These are phyloP conservation scores for Mallotus villosus DNA, from an alignment of 2,797 vertebrate genomes.

Conservation along the genomic window DNA sequence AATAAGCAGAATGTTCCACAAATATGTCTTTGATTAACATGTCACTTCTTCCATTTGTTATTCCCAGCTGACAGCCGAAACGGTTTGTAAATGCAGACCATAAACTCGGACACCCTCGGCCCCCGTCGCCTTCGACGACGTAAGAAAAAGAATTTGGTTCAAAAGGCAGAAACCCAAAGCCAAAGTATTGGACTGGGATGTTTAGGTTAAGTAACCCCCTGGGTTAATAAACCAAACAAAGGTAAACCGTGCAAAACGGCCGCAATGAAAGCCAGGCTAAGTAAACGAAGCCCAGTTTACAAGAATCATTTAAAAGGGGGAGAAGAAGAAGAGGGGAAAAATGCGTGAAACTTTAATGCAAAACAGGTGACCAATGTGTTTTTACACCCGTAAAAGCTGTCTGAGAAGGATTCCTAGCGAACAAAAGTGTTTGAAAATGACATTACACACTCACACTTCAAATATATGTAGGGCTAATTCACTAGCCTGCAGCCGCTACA, in stretches of 20 bases:
- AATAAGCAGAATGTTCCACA: constrained; percentile 15
- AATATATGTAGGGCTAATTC: constrained; percentile 19
- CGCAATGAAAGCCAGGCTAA: constrained; percentile 98
- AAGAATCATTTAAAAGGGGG: constrained; percentile 81
- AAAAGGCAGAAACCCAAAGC: constrained; percentile 87
- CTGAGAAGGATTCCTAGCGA: constrained; percentile 42
- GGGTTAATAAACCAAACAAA: constrained; percentile 99
- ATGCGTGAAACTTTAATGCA: constrained; percentile 85
- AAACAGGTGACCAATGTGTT: constrained; percentile 85
- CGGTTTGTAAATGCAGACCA: constrained; percentile 77
- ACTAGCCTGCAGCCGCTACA: constrained; percentile 16
- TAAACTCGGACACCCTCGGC: constrained; percentile 79
- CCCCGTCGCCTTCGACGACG: constrained; percentile 79
- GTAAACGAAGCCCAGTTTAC: constrained; percentile 96
- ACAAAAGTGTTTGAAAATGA: constrained; percentile 38
- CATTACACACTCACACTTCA: constrained; percentile 24
- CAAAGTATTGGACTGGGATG: constrained; percentile 85
- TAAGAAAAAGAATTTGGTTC: constrained; percentile 81
- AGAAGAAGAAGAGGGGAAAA: constrained; percentile 62
- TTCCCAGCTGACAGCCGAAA: constrained; percentile 52
- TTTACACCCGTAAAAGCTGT: constrained; percentile 60
- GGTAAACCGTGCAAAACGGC: constrained; percentile 94
- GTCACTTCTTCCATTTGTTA: constrained; percentile 37
- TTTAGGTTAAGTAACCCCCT: constrained; percentile 96
- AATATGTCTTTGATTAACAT: constrained; percentile 35